phyloP scores from a whole-genome alignment of 2,797 vertebrate species.

The Falco columbarius region DNA sequence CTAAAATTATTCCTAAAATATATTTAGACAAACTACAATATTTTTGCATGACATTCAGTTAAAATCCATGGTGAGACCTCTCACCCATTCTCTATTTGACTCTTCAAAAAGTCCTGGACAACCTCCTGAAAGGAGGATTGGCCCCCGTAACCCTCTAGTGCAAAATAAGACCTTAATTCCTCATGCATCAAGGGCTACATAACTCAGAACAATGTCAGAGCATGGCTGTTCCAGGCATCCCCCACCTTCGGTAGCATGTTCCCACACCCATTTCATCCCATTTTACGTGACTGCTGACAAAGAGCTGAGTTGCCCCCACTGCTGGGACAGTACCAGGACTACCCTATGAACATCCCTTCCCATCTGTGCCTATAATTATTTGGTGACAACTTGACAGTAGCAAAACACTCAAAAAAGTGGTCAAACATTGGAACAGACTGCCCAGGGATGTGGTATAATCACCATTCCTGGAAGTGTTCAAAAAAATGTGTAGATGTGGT shows the following conservation, averaged over 20 bases:
- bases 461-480: too few relatives aligned
- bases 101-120: background rate
- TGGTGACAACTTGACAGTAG: background rate
- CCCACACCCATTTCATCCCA: background rate
- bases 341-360: background rate
- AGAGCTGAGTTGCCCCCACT: background rate
- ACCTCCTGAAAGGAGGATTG: accelerated
- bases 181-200: background rate
- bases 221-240: background rate
- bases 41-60: background rate
- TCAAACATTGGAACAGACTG: too few relatives aligned
- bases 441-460: too few relatives aligned
- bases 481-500: too few relatives aligned
- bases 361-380: accelerated
- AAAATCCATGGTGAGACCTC: background rate
- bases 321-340: accelerated
- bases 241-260: accelerated
- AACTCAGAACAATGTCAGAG: background rate
- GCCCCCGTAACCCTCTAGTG: background rate
- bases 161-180: background rate
- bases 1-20: background rate
- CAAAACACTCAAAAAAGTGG: background rate
- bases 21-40: background rate
- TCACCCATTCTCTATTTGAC: background rate
- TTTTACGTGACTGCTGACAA: accelerated